phyloP scores from a whole-genome alignment of 2,888 invertebrate species.

The Ochlodes sylvanus region DNA sequence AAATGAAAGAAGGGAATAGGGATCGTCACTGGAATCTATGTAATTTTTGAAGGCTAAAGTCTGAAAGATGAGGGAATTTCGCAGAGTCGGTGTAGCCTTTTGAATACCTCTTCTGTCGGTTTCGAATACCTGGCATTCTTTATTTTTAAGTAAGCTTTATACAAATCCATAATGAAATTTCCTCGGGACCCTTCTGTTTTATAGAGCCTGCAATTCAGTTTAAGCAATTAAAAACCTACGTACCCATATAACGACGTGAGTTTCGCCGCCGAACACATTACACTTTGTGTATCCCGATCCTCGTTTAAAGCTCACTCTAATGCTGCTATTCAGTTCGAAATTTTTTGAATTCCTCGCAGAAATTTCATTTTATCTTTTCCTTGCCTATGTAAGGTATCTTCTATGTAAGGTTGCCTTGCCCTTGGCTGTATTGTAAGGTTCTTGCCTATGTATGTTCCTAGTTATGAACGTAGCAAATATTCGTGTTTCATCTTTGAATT shows the following conservation, averaged over 20 bases:
- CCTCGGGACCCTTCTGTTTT: slow-evolving; percentile 15
- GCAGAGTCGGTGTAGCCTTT: slow-evolving; percentile 4
- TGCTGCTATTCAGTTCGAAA: background rate
- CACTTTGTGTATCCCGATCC: slow-evolving; percentile 7
- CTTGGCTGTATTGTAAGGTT: too few species aligned
- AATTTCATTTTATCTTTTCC: too few species aligned
- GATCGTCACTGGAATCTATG: background rate
- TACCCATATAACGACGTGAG: slow-evolving; percentile 6
- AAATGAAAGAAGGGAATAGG: background rate
- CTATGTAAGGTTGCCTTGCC: too few species aligned
- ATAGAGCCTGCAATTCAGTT: slow-evolving; percentile 20
- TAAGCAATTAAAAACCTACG: slow-evolving; percentile 20
- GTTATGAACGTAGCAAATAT: too few species aligned
- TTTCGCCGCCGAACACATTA: background rate
- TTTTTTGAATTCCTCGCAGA: too few species aligned
- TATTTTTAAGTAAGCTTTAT: slow-evolving; percentile 29
- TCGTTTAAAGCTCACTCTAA: background rate
- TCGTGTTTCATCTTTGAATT: too few species aligned
- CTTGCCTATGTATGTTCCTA: too few species aligned
- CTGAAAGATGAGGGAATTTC: slow-evolving; percentile 13
- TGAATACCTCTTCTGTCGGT: slow-evolving; percentile 23
- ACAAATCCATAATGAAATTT: slow-evolving; percentile 24
- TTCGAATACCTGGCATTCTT: slow-evolving; percentile 26
- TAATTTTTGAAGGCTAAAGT: background rate
- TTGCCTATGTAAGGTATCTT: too few species aligned